These are phyloP conservation scores for Apis cerana DNA, from an alignment of 1,140 invertebrate genomes.

Conservation along the genomic window DNA sequence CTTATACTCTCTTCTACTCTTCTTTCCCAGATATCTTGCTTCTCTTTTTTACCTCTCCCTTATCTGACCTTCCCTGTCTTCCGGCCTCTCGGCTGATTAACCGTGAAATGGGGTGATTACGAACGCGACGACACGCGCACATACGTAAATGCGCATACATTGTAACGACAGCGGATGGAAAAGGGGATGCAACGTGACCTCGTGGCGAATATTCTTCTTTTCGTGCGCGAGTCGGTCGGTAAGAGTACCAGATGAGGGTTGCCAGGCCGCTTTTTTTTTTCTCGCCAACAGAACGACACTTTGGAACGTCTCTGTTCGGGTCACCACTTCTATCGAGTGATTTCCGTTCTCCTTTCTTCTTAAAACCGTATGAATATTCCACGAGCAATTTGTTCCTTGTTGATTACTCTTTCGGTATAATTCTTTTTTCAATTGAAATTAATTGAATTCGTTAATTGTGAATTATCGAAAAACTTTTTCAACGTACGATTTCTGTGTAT, in stretches of 20 bases:
- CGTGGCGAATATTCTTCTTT: conserved; percentile 40
- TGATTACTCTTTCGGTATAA: not conserved
- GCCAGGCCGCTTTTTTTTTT: not conserved
- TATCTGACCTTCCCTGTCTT: conserved; percentile 4
- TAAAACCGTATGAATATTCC: not conserved
- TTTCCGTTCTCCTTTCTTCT: not conserved
- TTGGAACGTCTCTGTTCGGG: not conserved
- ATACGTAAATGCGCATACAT: conserved; percentile 42
- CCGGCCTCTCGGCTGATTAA: conserved; percentile 49
- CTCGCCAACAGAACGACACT: not conserved
- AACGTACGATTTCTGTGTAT: too few relatives aligned
- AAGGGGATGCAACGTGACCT: conserved; percentile 33
- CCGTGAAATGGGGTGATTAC: conserved; percentile 50
- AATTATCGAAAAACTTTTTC: not conserved
- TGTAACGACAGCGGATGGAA: conserved; percentile 16
- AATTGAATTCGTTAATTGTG: not conserved
- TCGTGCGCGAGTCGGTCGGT: conserved; percentile 34
- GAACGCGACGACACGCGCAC: conserved; percentile 39
- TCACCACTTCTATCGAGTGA: not conserved
- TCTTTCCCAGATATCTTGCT: not conserved
- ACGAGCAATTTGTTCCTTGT: not conserved
- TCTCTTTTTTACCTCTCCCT: not conserved
- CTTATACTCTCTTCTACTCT: not conserved
- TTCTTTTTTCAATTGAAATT: not conserved
- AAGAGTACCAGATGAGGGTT: conserved; percentile 6